Conservation (phyloP, 2,113 vertebrate genomes). For the Mus musculus region GRCm39 chr5:107773501-107774000, state of each 20-base stretch:
- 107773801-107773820: slow-evolving; percentile 92
- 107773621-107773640: not conserved
- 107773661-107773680: not conserved
- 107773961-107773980: not conserved
- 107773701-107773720: not conserved
- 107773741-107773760: slow-evolving; percentile 88
- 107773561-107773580: slow-evolving; percentile 11
- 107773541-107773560: not conserved
- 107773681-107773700: not conserved
- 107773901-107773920: not conserved
- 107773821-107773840: slow-evolving; percentile 95
- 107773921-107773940: slow-evolving; percentile 16
- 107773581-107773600: not conserved
- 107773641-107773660: not conserved
- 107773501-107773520: slow-evolving; percentile 30
- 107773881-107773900: not conserved
- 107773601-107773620: not conserved
- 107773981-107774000: not conserved
- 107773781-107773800: slow-evolving; percentile 91
- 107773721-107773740: slow-evolving; percentile 62
- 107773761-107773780: slow-evolving; percentile 90
- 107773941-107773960: slow-evolving; percentile 8
- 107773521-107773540: not conserved
- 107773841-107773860: not conserved
- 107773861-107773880: slow-evolving; percentile 36